These are phyloP conservation scores for Achatina immaculata DNA, from an alignment of 1,140 invertebrate genomes.

Conservation along the genomic window DNA sequence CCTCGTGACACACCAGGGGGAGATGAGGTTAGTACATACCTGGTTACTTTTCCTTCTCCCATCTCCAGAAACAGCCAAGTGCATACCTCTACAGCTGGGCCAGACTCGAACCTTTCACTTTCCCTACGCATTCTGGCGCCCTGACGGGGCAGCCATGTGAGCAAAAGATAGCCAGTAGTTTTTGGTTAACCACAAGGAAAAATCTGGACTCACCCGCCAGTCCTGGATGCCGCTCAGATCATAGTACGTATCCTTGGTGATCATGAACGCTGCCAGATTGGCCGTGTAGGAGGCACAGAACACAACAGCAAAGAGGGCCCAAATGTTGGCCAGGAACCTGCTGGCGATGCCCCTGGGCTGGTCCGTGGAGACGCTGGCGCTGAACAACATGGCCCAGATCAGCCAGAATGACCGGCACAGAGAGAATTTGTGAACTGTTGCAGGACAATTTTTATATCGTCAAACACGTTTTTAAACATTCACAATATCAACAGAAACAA, in stretches of 20 bases:
- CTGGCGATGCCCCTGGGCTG: conserved; percentile 92
- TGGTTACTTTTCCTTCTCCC: too few relatives aligned
- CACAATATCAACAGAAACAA: too few relatives aligned
- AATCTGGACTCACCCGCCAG: conserved; percentile 75
- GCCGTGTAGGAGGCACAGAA: conserved; percentile 74
- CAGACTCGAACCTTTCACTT: too few relatives aligned
- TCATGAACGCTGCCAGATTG: conserved; percentile 95
- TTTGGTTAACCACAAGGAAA: too few relatives aligned
- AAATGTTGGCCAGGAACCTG: conserved; percentile 96
- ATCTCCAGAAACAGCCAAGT: too few relatives aligned
- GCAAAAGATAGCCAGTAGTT: too few relatives aligned
- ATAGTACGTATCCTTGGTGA: conserved; percentile 96
- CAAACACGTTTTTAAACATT: conserved; percentile 1
- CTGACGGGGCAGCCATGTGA: too few relatives aligned
- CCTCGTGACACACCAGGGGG: too few relatives aligned
- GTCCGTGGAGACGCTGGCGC: conserved; percentile 95
- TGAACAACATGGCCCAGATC: conserved; percentile 98
- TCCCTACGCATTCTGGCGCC: too few relatives aligned
- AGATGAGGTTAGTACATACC: too few relatives aligned
- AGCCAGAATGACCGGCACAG: conserved; percentile 98
- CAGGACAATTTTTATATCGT: conserved; percentile 1
- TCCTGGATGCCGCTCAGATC: conserved; percentile 95
- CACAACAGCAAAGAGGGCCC: conserved; percentile 92
- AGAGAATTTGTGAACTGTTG: conserved; percentile 84
- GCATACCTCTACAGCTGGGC: too few relatives aligned